Evolutionary conservation across 2,797 vertebrate species (phyloP).

Genomic region (Naso thynnoides): DNA sequence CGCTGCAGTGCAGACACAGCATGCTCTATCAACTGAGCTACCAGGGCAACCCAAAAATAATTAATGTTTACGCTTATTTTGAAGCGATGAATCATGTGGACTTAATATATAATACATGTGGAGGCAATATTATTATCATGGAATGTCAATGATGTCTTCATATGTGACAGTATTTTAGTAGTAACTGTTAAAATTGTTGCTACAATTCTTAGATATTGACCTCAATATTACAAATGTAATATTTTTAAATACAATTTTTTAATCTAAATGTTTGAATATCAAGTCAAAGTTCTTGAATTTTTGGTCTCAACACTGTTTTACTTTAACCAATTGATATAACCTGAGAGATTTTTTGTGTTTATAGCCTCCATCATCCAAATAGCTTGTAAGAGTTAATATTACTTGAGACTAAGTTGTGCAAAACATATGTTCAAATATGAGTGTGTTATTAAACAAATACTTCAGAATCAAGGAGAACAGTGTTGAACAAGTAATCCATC

Average conservation of each 20-base stretch:
- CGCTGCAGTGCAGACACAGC: too few species aligned
- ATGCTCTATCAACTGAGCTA: too few species aligned
- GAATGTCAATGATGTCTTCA: background rate
- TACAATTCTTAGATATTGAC: background rate
- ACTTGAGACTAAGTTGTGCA: background rate
- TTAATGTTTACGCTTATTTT: background rate
- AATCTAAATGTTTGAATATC: background rate
- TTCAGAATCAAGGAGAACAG: background rate
- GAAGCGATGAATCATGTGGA: background rate
- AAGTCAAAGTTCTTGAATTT: background rate
- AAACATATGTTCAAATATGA: background rate
- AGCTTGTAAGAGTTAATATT: background rate
- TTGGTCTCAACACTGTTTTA: background rate
- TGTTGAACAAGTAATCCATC: background rate
- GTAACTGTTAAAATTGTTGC: background rate
- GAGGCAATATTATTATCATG: background rate
- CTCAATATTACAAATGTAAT: background rate
- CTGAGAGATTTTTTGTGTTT: conserved; percentile 3
- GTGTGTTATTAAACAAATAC: background rate
- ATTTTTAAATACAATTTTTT: background rate
- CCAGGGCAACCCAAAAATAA: too few species aligned
- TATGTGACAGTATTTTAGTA: background rate
- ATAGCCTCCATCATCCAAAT: background rate
- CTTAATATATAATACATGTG: background rate
- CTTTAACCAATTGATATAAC: background rate